phyloP scores from a whole-genome alignment of 2,113 vertebrate species.

The Pangasianodon hypophthalmus region DNA sequence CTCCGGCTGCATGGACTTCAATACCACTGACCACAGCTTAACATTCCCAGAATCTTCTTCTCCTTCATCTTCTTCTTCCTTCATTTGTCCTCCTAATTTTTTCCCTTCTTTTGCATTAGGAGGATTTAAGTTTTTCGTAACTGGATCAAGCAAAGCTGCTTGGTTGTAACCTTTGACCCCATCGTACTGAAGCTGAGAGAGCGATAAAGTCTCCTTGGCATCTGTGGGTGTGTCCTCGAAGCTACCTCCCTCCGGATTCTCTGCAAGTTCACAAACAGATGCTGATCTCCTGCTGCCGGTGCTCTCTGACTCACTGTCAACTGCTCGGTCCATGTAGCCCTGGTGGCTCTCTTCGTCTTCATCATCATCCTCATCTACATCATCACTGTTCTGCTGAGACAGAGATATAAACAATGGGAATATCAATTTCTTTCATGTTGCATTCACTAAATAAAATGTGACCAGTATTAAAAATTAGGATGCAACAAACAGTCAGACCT shows the following conservation, averaged over 20 bases:
- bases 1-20: constrained; percentile 21
- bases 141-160: not conserved
- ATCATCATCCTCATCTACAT: not conserved
- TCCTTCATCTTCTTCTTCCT: not conserved
- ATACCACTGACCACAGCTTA: constrained; percentile 33
- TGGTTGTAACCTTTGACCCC: not conserved
- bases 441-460: not conserved
- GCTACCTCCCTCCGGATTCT: not conserved
- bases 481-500: not conserved
- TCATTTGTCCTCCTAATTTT: not conserved
- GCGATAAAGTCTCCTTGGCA: not conserved
- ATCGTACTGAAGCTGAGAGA: not conserved
- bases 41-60: not conserved
- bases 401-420: not conserved
- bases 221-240: not conserved
- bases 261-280: not conserved
- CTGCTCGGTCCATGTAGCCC: constrained; percentile 26
- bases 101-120: not conserved
- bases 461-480: not conserved
- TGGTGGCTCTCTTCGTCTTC: not conserved
- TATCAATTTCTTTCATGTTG: not conserved
- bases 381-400: not conserved
- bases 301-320: not conserved
- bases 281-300: not conserved
- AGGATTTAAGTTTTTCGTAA: not conserved